A percentile compares a stretch with the other conserved stretches of the same genome.
These are phyloP conservation scores for Hippocampus comes DNA, from an alignment of 2,113 vertebrate species.

Conservation along the genomic window DNA sequence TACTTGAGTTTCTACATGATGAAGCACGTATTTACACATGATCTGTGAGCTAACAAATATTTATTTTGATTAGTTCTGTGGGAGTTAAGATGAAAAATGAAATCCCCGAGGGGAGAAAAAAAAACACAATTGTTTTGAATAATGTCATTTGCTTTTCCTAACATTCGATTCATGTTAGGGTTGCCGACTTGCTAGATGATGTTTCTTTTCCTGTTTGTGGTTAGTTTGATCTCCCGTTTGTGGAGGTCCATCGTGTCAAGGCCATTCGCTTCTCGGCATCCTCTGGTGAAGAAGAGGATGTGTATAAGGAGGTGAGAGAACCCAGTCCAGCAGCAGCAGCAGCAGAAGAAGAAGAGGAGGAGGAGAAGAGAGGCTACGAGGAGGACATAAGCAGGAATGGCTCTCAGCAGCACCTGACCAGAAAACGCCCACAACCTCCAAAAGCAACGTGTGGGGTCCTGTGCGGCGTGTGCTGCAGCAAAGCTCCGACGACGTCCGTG, in stretches of 20 bases:
- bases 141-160: no score
- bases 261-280: conserved; percentile 69
- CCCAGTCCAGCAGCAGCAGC: background rate
- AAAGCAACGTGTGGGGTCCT: conserved; percentile 40
- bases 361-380: conserved; percentile 9
- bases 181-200: conserved; percentile 17
- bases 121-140: no score
- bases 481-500: conserved; percentile 58
- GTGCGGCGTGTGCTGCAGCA: conserved; percentile 61
- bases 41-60: no score
- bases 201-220: background rate
- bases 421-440: conserved; percentile 9
- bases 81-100: no score
- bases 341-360: background rate
- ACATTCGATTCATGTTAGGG: no score
- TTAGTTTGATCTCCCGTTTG: conserved; percentile 81
- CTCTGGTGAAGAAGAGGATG: conserved; percentile 36
- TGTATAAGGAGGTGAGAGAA: conserved; percentile 20
- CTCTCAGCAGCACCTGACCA: conserved; percentile 57
- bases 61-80: no score
- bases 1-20: no score
- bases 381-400: conserved; percentile 36
- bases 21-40: no score
- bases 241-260: conserved; percentile 78
- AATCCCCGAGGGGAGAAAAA: no score